Base-by-base conservation (phyloP, 2,888 invertebrate species). In the Acrocyrtus sp. region DNA sequence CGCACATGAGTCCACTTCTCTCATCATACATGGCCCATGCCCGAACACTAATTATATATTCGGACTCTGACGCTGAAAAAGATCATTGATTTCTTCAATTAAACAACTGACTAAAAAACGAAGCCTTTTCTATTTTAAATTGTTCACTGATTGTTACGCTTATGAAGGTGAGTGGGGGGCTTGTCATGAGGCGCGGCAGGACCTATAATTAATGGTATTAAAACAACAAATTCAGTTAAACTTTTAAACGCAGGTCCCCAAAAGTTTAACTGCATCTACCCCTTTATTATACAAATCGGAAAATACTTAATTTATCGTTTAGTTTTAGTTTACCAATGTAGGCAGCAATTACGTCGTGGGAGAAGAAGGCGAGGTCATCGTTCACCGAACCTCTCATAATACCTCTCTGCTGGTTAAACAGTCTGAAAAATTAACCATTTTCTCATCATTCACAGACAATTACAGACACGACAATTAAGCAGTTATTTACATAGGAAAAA, bases 1-100 rank as follows among this genome's bases (percentile, higher is more conserved):
- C 26, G 26, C 70, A 63, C 24, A 27, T 19, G 0, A 2, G 8
- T 3, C 6, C 24, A 5, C 19, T 63, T 29, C 22, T 43, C 2
- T 19, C 17, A 15, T 63, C 70, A 51, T 63, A 57, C 70, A 70
- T 57, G 17, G 63, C 70, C 70, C 70, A 70, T 1, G 45, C 21
- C 21, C 70, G 50, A 6, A 63, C 21, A 5, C 12, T 34, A 8
- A 34, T 12, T 12, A 8, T 34, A 34, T 34, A 34, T 34, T 5
- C 12, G 12, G 6, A 5, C 34, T 5, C 34, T 12, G 34, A 34
- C 5, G 34, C 34, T 34, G 12, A 34, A 34, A 12, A 34, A 34
- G n/a, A n/a, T 8, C 34, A 34, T 34, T 34, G n/a, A n/a, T n/a
- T n/a, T n/a, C n/a, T n/a, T n/a, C n/a, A n/a, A n/a, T n/a, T n/a